These are phyloP conservation scores for Torymus tubicola DNA, from an alignment of 2,888 invertebrate genomes.

Conservation along the genomic window DNA sequence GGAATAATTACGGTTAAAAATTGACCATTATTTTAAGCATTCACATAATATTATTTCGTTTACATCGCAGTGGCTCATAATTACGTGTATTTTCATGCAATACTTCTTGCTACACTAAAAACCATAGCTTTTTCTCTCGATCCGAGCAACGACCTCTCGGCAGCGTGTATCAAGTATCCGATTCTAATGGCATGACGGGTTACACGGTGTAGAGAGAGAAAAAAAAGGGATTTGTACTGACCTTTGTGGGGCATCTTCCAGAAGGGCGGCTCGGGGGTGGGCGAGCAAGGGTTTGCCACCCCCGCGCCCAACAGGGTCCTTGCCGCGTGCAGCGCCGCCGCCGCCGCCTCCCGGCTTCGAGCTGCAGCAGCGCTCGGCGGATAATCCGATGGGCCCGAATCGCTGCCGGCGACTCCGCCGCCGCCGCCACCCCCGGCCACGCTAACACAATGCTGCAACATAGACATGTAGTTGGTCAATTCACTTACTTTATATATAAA, in stretches of 20 bases:
- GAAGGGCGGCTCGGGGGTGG: slow-evolving; percentile 87
- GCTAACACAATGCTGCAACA: slow-evolving; percentile 75
- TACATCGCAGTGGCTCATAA: too few species aligned
- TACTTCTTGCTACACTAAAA: too few species aligned
- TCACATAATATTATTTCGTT: too few species aligned
- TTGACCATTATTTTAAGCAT: too few species aligned
- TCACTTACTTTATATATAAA: too few species aligned
- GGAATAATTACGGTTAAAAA: too few species aligned
- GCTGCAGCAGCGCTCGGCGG: slow-evolving; percentile 75
- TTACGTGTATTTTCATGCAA: too few species aligned
- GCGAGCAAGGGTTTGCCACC: slow-evolving; percentile 82
- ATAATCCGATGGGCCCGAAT: slow-evolving; percentile 77
- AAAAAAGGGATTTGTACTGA: slow-evolving; percentile 72
- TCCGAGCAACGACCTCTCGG: too few species aligned
- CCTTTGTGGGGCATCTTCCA: slow-evolving; percentile 95
- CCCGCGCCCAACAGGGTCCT: slow-evolving; percentile 79
- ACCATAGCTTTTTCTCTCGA: too few species aligned
- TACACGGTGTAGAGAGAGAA: too few species aligned
- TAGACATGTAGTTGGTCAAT: background rate
- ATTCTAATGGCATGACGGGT: too few species aligned
- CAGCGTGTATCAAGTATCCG: too few species aligned
- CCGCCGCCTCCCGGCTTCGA: slow-evolving; percentile 77
- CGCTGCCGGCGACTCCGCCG: slow-evolving; percentile 74
- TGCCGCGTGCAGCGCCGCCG: slow-evolving; percentile 77
- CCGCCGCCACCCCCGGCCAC: slow-evolving; percentile 75